phyloP scores from a whole-genome alignment of 2,797 vertebrate species.

The Channallabes apus region DNA sequence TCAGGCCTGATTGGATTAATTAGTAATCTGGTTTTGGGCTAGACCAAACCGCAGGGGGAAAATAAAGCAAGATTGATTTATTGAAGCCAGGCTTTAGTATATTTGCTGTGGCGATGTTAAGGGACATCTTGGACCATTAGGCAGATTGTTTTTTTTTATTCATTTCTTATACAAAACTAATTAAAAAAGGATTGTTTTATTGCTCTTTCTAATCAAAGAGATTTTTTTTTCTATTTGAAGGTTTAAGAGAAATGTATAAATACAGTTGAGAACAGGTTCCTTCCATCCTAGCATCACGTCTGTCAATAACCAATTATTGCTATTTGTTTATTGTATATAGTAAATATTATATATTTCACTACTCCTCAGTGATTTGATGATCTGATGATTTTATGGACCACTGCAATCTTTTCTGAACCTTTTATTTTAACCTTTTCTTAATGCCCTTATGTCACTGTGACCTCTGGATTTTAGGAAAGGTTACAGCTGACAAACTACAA shows the following conservation, averaged over 20 bases:
- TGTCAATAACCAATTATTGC: slow-evolving; percentile 38
- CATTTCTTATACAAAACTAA: slow-evolving; percentile 20
- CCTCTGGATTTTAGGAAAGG: slow-evolving; percentile 39
- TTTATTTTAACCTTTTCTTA: slow-evolving; percentile 26
- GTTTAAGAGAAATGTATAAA: neutral
- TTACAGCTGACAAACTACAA: slow-evolving; percentile 32
- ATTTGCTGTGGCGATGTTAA: slow-evolving; percentile 29
- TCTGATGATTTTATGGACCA: slow-evolving; percentile 53
- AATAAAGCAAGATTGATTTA: slow-evolving; percentile 53
- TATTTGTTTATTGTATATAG: too few species aligned
- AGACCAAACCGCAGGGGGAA: slow-evolving; percentile 35
- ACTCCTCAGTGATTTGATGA: slow-evolving; percentile 35
- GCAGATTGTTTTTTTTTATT: slow-evolving; percentile 15
- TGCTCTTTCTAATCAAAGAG: neutral
- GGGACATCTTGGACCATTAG: slow-evolving; percentile 25
- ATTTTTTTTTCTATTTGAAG: neutral
- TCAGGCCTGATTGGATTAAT: slow-evolving; percentile 66
- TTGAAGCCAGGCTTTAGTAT: slow-evolving; percentile 27
- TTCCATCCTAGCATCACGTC: slow-evolving; percentile 17
- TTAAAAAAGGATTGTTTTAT: neutral
- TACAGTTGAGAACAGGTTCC: slow-evolving; percentile 1
- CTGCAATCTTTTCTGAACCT: slow-evolving; percentile 34
- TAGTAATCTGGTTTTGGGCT: slow-evolving; percentile 61
- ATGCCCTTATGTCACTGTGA: slow-evolving; percentile 18
- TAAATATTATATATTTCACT: too few species aligned